Conservation (phyloP, 2,113 vertebrate species). For the Fulica atra region DNA sequence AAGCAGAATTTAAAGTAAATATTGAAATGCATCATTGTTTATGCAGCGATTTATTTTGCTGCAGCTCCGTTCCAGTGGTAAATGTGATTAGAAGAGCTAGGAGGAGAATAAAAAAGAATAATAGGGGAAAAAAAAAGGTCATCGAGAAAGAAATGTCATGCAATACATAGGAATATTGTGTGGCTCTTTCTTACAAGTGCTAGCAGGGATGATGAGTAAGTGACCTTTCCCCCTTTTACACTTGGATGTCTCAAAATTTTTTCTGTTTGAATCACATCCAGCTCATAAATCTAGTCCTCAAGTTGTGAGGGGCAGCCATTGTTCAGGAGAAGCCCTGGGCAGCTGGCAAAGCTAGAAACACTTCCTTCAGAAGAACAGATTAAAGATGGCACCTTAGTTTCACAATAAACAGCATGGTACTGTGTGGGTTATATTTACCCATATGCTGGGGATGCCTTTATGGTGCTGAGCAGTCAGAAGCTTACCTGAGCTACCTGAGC, state of each 20-base stretch:
- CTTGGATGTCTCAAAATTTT: not conserved
- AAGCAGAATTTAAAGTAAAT: constrained; percentile 7
- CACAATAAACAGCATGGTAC: not conserved
- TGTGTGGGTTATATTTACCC: not conserved
- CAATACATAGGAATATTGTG: not conserved
- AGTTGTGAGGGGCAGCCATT: not conserved
- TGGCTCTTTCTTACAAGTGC: not conserved
- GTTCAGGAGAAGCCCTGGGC: not conserved
- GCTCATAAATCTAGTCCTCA: not conserved
- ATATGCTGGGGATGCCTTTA: accelerated
- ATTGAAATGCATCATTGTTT: not conserved
- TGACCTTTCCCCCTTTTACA: not conserved
- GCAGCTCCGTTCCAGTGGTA: not conserved
- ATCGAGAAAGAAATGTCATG: not conserved
- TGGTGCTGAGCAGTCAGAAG: accelerated
- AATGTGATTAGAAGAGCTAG: not conserved
- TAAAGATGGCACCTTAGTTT: not conserved
- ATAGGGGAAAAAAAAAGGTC: not conserved
- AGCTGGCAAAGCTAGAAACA: not conserved
- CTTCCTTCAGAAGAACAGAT: not conserved
- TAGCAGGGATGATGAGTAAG: not conserved
- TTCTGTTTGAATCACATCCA: not conserved
- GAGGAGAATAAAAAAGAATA: not conserved
- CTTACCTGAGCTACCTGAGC: not conserved
- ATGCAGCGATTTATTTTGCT: not conserved